Percentiles rank a stretch among this genome's conserved stretches.
phyloP scores from a whole-genome alignment of 2,113 vertebrate species.

The Terrapene triunguis region DNA sequence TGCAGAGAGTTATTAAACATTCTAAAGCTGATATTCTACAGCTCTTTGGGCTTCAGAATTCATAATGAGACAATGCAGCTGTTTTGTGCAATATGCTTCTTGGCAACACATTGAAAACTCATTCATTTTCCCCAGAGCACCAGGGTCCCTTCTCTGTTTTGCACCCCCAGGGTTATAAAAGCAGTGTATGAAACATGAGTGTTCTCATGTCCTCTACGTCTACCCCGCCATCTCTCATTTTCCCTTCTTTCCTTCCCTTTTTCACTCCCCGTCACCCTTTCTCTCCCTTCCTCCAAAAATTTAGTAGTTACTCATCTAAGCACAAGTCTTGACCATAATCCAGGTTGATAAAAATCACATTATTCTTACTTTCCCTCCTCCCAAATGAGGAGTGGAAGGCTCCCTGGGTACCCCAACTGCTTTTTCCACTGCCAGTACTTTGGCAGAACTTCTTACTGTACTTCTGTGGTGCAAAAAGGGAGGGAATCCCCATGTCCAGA shows the following conservation, averaged over 20 bases:
- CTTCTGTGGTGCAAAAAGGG: slow-evolving; percentile 11
- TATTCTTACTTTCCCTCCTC: not conserved
- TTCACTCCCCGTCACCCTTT: not conserved
- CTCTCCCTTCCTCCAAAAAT: not conserved
- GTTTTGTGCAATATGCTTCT: slow-evolving; percentile 31
- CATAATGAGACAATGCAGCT: not conserved
- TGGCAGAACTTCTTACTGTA: not conserved
- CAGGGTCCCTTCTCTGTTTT: slow-evolving; percentile 36
- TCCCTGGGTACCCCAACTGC: not conserved
- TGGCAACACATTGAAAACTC: not conserved
- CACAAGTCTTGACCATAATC: not conserved
- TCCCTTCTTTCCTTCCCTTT: not conserved
- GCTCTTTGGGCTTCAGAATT: slow-evolving; percentile 1
- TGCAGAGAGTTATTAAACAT: not conserved
- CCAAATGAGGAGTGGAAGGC: not conserved
- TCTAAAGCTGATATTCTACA: not conserved
- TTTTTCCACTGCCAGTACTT: not conserved
- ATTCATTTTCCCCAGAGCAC: not conserved
- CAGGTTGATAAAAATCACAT: not conserved
- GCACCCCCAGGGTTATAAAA: not conserved
- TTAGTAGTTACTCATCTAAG: not conserved
- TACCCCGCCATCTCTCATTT: not conserved
- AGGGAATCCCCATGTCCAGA: not conserved
- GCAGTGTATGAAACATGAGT: not conserved
- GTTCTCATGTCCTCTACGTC: not conserved